Conservation (phyloP, 1,140 invertebrate genomes). For the Aleiodes sp. region DNA sequence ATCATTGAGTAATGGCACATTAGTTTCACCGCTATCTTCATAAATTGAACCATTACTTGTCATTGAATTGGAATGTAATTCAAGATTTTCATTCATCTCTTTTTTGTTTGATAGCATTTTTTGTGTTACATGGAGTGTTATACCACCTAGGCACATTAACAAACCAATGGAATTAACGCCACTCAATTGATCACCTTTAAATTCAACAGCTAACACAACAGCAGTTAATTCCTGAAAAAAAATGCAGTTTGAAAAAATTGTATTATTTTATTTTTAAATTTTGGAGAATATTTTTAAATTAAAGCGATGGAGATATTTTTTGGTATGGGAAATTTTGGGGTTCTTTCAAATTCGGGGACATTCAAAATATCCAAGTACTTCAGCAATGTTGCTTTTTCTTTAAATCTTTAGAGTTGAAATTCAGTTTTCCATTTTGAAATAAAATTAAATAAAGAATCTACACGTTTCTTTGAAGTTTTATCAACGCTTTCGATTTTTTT, state of each 20-base stretch:
- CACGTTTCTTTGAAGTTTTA: too few species aligned
- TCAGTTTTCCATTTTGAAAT: neutral
- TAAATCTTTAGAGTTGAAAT: too few species aligned
- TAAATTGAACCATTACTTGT: constrained; percentile 46
- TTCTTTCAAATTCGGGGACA: too few species aligned
- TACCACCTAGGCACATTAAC: constrained; percentile 87
- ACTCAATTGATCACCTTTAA: constrained; percentile 87
- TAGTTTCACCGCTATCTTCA: constrained; percentile 53
- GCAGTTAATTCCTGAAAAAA: constrained; percentile 88
- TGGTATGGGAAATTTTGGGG: too few species aligned
- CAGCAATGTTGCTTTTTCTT: too few species aligned
- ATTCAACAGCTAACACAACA: constrained; percentile 83
- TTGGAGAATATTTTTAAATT: too few species aligned
- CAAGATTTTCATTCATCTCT: constrained; percentile 50
- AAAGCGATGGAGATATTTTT: too few species aligned
- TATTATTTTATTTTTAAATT: neutral
- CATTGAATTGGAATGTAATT: constrained; percentile 56
- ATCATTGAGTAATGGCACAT: constrained; percentile 53
- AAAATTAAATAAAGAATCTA: too few species aligned
- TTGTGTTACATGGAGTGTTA: constrained; percentile 85
- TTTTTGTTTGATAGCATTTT: constrained; percentile 68
- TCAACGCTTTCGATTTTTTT: too few species aligned
- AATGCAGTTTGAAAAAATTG: constrained; percentile 33
- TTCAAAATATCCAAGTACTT: too few species aligned
- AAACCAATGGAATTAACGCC: constrained; percentile 87